Evolutionary conservation across 2,888 invertebrate species (phyloP).

Genomic region (Hypolimnas misippus): DNA sequence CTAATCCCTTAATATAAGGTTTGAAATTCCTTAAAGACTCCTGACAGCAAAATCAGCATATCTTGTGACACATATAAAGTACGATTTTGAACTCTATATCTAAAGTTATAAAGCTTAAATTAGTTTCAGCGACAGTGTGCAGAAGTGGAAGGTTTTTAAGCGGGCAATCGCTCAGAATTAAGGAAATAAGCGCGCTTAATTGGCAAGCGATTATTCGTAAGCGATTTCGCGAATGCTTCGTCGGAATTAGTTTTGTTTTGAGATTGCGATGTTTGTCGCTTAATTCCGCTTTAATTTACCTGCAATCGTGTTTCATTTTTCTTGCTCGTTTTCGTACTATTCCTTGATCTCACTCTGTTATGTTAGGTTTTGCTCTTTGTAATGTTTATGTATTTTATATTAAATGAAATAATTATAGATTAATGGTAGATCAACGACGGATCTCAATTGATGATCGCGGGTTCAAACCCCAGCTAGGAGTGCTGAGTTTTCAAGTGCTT

Average conservation of each 20-base stretch:
- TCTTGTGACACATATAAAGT: slow-evolving; percentile 31
- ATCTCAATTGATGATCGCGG: no score
- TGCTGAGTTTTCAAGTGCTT: no score
- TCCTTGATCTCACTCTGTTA: not conserved
- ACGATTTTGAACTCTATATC: slow-evolving; percentile 42
- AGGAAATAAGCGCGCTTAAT: slow-evolving; percentile 82
- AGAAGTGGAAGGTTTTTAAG: slow-evolving; percentile 60
- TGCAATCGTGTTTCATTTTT: slow-evolving; percentile 6
- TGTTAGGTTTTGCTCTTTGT: not conserved
- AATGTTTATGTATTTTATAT: not conserved
- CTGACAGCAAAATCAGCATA: slow-evolving; percentile 49
- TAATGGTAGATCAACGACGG: no score
- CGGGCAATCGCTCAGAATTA: slow-evolving; percentile 74
- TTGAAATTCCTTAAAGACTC: slow-evolving; percentile 45
- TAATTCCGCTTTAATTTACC: slow-evolving; percentile 30
- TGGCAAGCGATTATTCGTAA: slow-evolving; percentile 72
- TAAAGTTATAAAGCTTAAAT: fast-evolving
- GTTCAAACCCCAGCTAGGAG: no score
- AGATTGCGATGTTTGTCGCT: slow-evolving; percentile 48
- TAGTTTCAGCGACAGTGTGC: slow-evolving; percentile 33
- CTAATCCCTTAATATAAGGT: slow-evolving; percentile 45
- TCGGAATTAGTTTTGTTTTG: slow-evolving; percentile 50
- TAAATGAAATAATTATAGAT: not conserved
- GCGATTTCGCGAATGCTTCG: slow-evolving; percentile 46
- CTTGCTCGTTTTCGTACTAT: not conserved